These are phyloP conservation scores for Amphimallon solstitiale DNA, from an alignment of 2,888 invertebrate species.

Conservation along the genomic window DNA sequence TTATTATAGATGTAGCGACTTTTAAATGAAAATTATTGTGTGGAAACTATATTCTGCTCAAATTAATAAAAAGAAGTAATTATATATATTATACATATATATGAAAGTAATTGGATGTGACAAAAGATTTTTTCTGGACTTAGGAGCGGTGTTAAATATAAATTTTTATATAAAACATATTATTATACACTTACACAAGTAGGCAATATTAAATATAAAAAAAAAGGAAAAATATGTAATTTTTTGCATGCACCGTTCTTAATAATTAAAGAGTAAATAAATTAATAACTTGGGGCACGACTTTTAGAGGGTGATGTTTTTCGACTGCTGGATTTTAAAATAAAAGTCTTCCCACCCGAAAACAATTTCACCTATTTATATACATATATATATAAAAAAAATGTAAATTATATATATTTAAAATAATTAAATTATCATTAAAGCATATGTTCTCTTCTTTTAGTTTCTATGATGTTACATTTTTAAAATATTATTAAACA, in stretches of 20 bases:
- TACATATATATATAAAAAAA: slow-evolving; percentile 38
- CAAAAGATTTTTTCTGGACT: slow-evolving; percentile 42
- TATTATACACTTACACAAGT: slow-evolving; percentile 4
- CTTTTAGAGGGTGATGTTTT: slow-evolving; percentile 53
- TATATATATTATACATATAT: slow-evolving; percentile 33
- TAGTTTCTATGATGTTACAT: slow-evolving; percentile 42
- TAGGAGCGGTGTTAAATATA: slow-evolving; percentile 41
- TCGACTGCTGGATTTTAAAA: slow-evolving; percentile 55
- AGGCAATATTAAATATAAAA: neutral
- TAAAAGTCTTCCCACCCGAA: slow-evolving; percentile 64
- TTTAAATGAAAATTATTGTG: slow-evolving; percentile 48
- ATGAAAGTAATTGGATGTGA: slow-evolving; percentile 11
- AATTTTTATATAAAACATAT: slow-evolving; percentile 13
- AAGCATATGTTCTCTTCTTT: neutral
- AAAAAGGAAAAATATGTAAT: neutral
- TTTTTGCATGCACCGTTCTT: neutral
- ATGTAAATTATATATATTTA: neutral
- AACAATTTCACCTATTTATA: slow-evolving; percentile 52
- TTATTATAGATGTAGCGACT: slow-evolving; percentile 57
- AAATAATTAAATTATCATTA: neutral
- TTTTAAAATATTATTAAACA: slow-evolving; percentile 37
- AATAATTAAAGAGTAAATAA: neutral
- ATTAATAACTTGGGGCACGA: slow-evolving; percentile 53
- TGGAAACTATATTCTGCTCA: slow-evolving; percentile 39
- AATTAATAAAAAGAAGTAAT: neutral